phyloP scores from a whole-genome alignment of 1,140 invertebrate genomes.

The Cydia strobilella region DNA sequence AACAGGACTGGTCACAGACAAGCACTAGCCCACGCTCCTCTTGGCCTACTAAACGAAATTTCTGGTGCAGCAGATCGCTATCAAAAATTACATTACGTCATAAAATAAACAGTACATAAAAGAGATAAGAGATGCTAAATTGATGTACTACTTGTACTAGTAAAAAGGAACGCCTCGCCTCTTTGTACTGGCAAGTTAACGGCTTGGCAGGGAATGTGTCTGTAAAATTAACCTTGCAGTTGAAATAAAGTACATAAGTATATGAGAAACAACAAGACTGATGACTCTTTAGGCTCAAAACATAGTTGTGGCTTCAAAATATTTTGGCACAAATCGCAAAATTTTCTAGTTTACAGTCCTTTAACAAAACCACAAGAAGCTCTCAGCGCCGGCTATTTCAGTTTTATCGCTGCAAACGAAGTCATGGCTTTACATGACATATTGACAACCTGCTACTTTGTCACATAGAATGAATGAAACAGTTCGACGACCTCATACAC shows the following conservation, averaged over 20 bases:
- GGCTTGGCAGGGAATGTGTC: too few relatives aligned
- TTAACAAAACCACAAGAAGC: slow-evolving; percentile 26
- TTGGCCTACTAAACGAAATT: slow-evolving; percentile 17
- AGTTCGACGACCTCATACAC: not conserved
- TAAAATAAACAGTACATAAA: not conserved
- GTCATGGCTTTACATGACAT: slow-evolving; percentile 25
- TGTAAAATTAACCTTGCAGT: too few relatives aligned
- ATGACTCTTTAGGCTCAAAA: not conserved
- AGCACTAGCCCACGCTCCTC: slow-evolving; percentile 19
- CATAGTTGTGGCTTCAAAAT: not conserved
- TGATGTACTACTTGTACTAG: not conserved
- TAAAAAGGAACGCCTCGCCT: not conserved
- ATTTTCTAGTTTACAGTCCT: slow-evolving; percentile 3
- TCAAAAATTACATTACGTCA: not conserved
- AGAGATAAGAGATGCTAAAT: not conserved
- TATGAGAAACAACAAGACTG: not conserved
- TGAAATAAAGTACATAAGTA: too few relatives aligned
- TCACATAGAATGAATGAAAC: slow-evolving; percentile 15
- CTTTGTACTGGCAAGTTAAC: too few relatives aligned
- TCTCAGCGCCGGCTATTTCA: slow-evolving; percentile 14
- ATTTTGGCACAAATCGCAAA: slow-evolving; percentile 21
- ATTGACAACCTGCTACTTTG: slow-evolving; percentile 11
- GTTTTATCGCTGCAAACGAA: slow-evolving; percentile 19
- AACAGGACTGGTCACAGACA: slow-evolving; percentile 40
- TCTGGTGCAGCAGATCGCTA: not conserved